Evolutionary conservation across 2,113 vertebrate genomes (phyloP), one percentile per base, ranked within the genome.

Genomic region (Grallaria varia): DNA sequence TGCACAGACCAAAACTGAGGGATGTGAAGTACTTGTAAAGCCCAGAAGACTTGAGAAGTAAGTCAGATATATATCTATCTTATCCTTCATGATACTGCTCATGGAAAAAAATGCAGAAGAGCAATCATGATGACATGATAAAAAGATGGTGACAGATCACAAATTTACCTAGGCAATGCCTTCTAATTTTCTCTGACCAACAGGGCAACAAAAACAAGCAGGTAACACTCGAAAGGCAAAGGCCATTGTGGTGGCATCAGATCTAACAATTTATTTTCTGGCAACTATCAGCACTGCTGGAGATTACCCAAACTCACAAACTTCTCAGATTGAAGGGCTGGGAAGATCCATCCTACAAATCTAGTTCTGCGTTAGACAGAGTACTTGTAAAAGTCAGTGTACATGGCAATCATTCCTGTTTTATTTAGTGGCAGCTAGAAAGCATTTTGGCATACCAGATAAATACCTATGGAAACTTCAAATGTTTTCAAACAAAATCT

Each of bases 351-450:
- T 35, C 30, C 49, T 31, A 64, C 50, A 87, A 85, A 73, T 35
- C 24, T 30, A 45, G 19, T 23, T 69, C 27, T 1, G 0, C 30
- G 33, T 67, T n/a, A 82, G 40, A 72, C 0, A 0, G 18, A 10
- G 27, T 28, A 76, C 58, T 42, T 22, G 42, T 68, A 76, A 0
- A 2, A 10, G 44, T 24, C 55, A 79, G 10, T 20, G 31, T 37
- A 22, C 39, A 71, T 0, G 0, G 20, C 27, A 55, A 52, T 72
- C 63, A 66, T 39, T 94, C 45, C 79, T 47, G 39, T 12, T 80
- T 86, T 73, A 47, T 17, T 67, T 4, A 85, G 31, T 56, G 22
- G 47, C 24, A 63, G 59, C 31, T 50, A 77, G 42, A 88, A 83
- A 88, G 40, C 10, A 59, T 45, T 74, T 18, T 47, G 47, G 28